Evolutionary conservation across 2,797 vertebrate genomes (phyloP), one percentile per base, ranked within the genome.

Genomic region (Sylvilagus floridanus): DNA sequence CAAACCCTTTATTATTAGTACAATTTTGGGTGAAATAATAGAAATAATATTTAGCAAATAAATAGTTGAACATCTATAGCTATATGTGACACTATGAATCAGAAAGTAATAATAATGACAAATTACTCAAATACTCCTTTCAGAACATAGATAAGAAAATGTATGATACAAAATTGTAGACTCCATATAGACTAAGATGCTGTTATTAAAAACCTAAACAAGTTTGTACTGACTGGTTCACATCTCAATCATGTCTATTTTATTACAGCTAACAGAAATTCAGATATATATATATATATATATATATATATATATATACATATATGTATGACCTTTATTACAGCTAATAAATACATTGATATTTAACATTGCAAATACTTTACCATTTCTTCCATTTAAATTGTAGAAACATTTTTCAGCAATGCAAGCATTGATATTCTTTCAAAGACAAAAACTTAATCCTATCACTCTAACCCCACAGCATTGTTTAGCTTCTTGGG

Each of bases 41-140:
- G 82, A 88, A 35, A 35, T 35, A 79, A 6, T 90, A 21, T 78
- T 95, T 28, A 82, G 65, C 66, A 87, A 94, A 57, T 69, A 92
- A 84, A 79, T 9, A 78, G 19, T 30, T 76, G n/a, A 73, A 65
- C 90, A 93, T 47, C 24, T 62, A 76, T 57, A 14, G 9, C 13
- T 66, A 4, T 35, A 30, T 13, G 28, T 91, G 5, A 11, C 47
- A 82, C 86, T 81, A 16, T 84, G 28, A 91, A 57, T 84, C 12
- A 63, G 65, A 88, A 4, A 60, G 14, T 8, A 71, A 62, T 22
- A 96, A 78, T 77, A 87, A 78, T n/a, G 13, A 3, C 24, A 81
- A 35, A 26, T 87, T 88, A 91, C 7, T 5, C 65, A 21, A 21
- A 86, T 32, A 65, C 16, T 69, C 12, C 6, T 66, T 87, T 95